These are phyloP conservation scores for Globia sparganii DNA, from an alignment of 2,888 invertebrate species.

Conservation along the genomic window DNA sequence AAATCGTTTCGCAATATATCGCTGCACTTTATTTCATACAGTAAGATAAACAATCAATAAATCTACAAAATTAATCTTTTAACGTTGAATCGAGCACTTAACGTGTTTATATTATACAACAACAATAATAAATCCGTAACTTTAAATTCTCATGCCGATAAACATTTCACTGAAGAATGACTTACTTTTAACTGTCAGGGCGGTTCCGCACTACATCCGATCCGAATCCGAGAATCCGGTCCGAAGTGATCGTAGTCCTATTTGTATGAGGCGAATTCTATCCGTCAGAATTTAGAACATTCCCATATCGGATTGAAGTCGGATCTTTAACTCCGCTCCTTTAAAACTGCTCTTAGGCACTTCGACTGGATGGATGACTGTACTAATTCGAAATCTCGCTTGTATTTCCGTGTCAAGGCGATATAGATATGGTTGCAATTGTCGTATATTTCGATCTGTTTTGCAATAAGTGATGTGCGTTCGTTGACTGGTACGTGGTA, in stretches of 20 bases:
- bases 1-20: conserved; percentile 37
- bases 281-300: no score
- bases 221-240: no score
- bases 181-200: conserved; percentile 23
- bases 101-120: conserved; percentile 44
- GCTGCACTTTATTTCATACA: conserved; percentile 51
- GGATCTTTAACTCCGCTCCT: no score
- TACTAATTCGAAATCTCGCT: conserved; percentile 12
- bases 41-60: conserved; percentile 59
- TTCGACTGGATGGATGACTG: background rate
- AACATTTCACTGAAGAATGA: conserved; percentile 47
- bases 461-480: conserved; percentile 42
- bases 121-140: conserved; percentile 48
- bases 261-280: no score
- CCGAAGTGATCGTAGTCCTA: no score
- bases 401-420: conserved; percentile 23
- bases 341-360: no score
- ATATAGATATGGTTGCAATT: conserved; percentile 30
- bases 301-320: no score
- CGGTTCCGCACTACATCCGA: no score
- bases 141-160: conserved; percentile 43
- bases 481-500: conserved; percentile 67
- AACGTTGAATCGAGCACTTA: conserved; percentile 30
- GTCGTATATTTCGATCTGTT: conserved; percentile 34
- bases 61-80: conserved; percentile 50